Evolutionary conservation across 2,888 invertebrate genomes (phyloP), one percentile per base, ranked within the genome.

Genomic region (Hoplodrina blanda): DNA sequence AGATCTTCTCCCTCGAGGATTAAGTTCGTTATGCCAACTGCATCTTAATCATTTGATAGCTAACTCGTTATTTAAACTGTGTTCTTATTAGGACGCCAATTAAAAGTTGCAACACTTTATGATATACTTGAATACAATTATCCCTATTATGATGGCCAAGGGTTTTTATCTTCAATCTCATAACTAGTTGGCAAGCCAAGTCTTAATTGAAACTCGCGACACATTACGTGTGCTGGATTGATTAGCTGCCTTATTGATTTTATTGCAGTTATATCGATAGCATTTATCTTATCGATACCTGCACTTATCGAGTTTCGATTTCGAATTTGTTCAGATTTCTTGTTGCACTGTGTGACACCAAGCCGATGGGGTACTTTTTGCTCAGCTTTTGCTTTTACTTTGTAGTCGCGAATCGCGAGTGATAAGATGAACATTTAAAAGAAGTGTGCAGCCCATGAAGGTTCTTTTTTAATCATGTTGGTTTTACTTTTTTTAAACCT

Each of bases 191-290:
- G 63, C 63, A 68, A 72, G 74, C 66, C 76, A 78, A 70, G 75
- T 82, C 74, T 76, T 84, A 83, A 83, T 83, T 83, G 82, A 80
- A 71, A 67, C 73, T 75, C 73, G 81, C 77, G 68, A 80, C 82
- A 82, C 65, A 73, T 82, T 68, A 83, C 69, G 78, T 80, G 78
- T 81, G 71, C 82, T 37, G 65, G 75, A 82, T 82, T 80, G 81
- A 83, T 81, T 75, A 81, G 69, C 68, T 64, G 55, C 65, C 65
- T 69, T 85, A 80, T 81, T 78, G 75, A 77, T 83, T 76, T 67
- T 72, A 82, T 82, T 79, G 79, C 76, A 75, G 71, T 78, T 78
- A 80, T 68, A 80, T 78, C 74, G 73, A 81, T 81, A 64, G 60
- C 68, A 67, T 46, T 46, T 76, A 79, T 76, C 68, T 73, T 69